These are phyloP conservation scores for Empidonax traillii DNA, from an alignment of 2,113 vertebrate species.

Conservation along the genomic window DNA sequence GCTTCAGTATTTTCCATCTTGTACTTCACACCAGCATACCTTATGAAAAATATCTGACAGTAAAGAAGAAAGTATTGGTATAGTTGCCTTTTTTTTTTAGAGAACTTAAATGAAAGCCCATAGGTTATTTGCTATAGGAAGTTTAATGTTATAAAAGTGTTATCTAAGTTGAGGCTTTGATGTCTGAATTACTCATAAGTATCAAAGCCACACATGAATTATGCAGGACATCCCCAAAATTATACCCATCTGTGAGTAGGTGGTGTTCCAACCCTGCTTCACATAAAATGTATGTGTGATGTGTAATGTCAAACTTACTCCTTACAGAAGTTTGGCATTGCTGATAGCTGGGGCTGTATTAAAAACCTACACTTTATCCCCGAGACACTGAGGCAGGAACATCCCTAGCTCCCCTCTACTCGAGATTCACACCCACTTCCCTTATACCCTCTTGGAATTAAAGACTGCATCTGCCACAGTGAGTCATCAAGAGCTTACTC, in stretches of 20 bases:
- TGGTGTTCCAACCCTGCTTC: conserved; percentile 52
- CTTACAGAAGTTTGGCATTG: conserved; percentile 18
- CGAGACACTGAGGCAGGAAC: conserved; percentile 29
- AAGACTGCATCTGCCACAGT: conserved; percentile 54
- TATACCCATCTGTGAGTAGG: conserved; percentile 64
- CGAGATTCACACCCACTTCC: conserved; percentile 40
- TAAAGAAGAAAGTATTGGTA: neutral
- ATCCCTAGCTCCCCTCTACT: conserved; percentile 50
- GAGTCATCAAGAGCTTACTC: conserved; percentile 66
- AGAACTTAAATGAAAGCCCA: neutral
- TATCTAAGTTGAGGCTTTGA: conserved; percentile 60
- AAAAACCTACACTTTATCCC: conserved; percentile 43
- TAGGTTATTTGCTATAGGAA: conserved; percentile 42
- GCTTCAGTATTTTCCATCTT: neutral
- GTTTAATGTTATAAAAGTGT: conserved; percentile 38
- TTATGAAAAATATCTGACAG: neutral
- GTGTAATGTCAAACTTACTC: conserved; percentile 45
- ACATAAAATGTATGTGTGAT: conserved; percentile 33
- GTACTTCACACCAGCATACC: neutral
- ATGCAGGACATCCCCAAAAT: conserved; percentile 68
- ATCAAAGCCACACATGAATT: conserved; percentile 66
- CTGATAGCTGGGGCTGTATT: conserved; percentile 14
- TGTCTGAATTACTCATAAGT: conserved; percentile 66
- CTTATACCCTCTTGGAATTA: conserved; percentile 41
- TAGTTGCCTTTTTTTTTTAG: neutral